These are phyloP conservation scores for Neoseiulus cucumeris DNA, from an alignment of 1,140 invertebrate species.

Conservation along the genomic window DNA sequence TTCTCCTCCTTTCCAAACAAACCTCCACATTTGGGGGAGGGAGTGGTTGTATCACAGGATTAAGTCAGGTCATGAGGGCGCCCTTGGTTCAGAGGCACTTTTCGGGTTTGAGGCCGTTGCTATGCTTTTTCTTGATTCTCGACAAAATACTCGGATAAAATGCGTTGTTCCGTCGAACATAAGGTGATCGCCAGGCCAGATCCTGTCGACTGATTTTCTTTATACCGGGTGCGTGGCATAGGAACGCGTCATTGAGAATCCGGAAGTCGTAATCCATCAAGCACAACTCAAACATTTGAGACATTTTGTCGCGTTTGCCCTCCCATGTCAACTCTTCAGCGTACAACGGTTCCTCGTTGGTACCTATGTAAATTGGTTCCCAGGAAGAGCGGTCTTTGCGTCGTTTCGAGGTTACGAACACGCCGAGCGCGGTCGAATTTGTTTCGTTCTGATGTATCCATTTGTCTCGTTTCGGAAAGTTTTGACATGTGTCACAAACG, in stretches of 20 bases:
- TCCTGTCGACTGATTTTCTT: conserved; percentile 30
- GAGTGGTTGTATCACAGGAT: too few species aligned
- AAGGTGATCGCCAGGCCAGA: conserved; percentile 29
- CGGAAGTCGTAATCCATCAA: conserved; percentile 48
- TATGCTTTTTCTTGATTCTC: conserved; percentile 23
- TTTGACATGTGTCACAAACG: conserved; percentile 66
- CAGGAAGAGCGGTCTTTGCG: conserved; percentile 52
- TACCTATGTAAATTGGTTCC: conserved; percentile 64
- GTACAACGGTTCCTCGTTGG: conserved; percentile 52
- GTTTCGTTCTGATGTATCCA: conserved; percentile 41
- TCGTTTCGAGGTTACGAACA: conserved; percentile 64
- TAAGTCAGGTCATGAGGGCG: too few species aligned
- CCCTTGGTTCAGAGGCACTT: background rate
- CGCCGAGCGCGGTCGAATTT: conserved; percentile 36
- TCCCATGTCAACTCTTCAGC: conserved; percentile 59
- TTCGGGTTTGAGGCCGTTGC: conserved; percentile 7
- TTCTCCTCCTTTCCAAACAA: too few species aligned
- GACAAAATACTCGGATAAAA: conserved; percentile 40
- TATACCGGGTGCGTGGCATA: conserved; percentile 52
- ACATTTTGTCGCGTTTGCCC: conserved; percentile 63
- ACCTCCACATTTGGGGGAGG: too few species aligned
- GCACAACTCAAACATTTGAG: conserved; percentile 61
- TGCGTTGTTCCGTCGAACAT: conserved; percentile 37
- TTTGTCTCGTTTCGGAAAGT: conserved; percentile 49
- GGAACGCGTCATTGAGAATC: conserved; percentile 51